Evolutionary conservation across 2,888 invertebrate genomes (phyloP).

Genomic region (Megamerina dolium): DNA sequence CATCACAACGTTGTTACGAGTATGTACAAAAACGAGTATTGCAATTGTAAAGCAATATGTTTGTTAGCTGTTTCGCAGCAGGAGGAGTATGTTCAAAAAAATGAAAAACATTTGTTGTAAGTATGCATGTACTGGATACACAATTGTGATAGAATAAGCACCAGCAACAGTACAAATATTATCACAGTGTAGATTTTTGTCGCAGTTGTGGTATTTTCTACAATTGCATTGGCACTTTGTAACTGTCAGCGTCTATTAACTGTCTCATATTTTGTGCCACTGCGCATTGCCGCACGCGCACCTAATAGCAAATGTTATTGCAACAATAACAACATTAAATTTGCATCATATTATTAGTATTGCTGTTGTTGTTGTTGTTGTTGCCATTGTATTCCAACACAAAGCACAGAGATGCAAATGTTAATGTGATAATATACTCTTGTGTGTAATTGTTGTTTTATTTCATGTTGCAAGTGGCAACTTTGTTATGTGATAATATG

Average conservation of each 20-base stretch:
- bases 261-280: constrained; percentile 30
- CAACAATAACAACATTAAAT: too few species aligned
- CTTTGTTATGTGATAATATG: too few species aligned
- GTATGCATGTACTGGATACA: too few species aligned
- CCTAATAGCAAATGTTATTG: constrained; percentile 5
- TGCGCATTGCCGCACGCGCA: constrained; percentile 9
- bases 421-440: too few species aligned
- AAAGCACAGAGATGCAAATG: too few species aligned
- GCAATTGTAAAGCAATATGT: background rate
- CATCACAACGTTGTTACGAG: too few species aligned
- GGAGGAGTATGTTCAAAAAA: constrained; percentile 17
- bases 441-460: too few species aligned
- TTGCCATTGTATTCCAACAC: too few species aligned
- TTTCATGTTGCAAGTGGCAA: too few species aligned
- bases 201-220: constrained; percentile 28
- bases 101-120: constrained; percentile 33
- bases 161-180: constrained; percentile 6
- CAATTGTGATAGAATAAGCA: constrained; percentile 19
- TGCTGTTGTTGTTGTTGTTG: too few species aligned
- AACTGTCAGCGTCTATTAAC: constrained; percentile 46
- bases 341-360: too few species aligned
- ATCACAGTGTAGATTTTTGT: background rate
- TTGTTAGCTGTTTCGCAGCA: constrained; percentile 12
- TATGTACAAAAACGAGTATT: background rate
- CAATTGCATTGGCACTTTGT: constrained; percentile 46